Percentiles rank a stretch among this genome's conserved stretches.
Conservation (phyloP, 2,888 invertebrate genomes). For the Thecocarcelia acutangulata region DNA sequence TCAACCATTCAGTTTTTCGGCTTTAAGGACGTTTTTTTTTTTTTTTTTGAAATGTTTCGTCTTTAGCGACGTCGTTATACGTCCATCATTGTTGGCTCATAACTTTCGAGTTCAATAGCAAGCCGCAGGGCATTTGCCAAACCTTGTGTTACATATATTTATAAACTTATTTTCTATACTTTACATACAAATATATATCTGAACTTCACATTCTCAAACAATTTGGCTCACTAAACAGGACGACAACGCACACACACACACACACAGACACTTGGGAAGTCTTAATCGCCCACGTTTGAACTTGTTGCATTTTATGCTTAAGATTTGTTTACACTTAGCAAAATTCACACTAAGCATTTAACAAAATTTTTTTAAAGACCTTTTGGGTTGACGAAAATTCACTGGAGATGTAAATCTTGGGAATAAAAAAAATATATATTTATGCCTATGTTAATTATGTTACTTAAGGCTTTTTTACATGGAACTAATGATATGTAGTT, state of each 20-base stretch:
- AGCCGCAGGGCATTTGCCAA: constrained; percentile 81
- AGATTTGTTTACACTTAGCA: constrained; percentile 19
- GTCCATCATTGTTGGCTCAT: constrained; percentile 80
- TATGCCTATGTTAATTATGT: too few relatives aligned
- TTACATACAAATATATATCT: not conserved
- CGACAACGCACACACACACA: constrained; percentile 1
- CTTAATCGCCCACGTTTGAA: constrained; percentile 80
- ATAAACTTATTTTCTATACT: constrained; percentile 15
- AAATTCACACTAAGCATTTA: not conserved
- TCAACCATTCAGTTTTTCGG: constrained; percentile 55
- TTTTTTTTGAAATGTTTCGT: constrained; percentile 69
- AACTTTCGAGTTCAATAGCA: constrained; percentile 81
- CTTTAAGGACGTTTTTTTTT: constrained; percentile 67
- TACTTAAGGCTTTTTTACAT: too few relatives aligned
- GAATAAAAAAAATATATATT: too few relatives aligned
- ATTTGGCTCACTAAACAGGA: not conserved
- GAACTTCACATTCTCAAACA: too few relatives aligned
- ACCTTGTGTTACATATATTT: constrained; percentile 73
- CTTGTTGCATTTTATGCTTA: constrained; percentile 44
- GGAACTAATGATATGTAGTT: too few relatives aligned
- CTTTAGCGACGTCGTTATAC: constrained; percentile 73
- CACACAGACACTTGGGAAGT: constrained; percentile 70
- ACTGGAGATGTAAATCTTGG: too few relatives aligned
- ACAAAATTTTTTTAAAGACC: too few relatives aligned
- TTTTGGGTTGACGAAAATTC: too few relatives aligned